Conservation (phyloP, 2,797 vertebrate species). For the Enteromius mattozi region DNA sequence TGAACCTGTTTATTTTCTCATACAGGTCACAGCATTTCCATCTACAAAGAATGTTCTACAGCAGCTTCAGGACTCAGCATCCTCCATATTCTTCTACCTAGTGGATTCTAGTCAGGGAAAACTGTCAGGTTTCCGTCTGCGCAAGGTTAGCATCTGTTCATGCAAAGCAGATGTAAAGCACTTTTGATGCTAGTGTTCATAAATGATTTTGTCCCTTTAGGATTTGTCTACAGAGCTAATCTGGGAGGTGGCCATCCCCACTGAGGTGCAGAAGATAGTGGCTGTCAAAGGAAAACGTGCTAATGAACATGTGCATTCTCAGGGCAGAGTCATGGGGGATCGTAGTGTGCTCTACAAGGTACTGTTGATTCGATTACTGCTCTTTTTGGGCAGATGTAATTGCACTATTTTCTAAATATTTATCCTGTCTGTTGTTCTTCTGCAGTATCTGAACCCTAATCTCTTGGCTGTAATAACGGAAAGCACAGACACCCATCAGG, state of each 20-base stretch:
- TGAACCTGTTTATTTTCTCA: background rate
- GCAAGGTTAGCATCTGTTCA: constrained; percentile 77
- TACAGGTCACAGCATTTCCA: constrained; percentile 91
- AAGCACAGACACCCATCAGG: constrained; percentile 89
- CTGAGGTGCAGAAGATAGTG: constrained; percentile 89
- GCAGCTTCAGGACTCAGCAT: constrained; percentile 90
- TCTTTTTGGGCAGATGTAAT: background rate
- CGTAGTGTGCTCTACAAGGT: constrained; percentile 99
- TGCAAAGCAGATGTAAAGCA: background rate
- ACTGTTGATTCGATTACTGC: background rate
- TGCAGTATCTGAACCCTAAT: constrained; percentile 95
- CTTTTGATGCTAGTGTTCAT: background rate
- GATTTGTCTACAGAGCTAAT: constrained; percentile 91
- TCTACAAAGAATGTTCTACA: constrained; percentile 92
- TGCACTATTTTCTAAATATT: background rate
- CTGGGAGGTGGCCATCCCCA: constrained; percentile 90
- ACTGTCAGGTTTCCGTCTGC: constrained; percentile 90
- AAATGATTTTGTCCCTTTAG: constrained; percentile 65
- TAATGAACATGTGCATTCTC: constrained; percentile 96
- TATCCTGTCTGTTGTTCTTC: background rate
- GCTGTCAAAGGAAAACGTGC: constrained; percentile 90
- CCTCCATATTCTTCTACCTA: constrained; percentile 92
- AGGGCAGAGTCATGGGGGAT: constrained; percentile 98
- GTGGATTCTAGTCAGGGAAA: constrained; percentile 87
- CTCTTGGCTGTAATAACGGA: constrained; percentile 93